Conservation (phyloP, 2,113 vertebrate species). For the Hippopotamus amphibius region DNA sequence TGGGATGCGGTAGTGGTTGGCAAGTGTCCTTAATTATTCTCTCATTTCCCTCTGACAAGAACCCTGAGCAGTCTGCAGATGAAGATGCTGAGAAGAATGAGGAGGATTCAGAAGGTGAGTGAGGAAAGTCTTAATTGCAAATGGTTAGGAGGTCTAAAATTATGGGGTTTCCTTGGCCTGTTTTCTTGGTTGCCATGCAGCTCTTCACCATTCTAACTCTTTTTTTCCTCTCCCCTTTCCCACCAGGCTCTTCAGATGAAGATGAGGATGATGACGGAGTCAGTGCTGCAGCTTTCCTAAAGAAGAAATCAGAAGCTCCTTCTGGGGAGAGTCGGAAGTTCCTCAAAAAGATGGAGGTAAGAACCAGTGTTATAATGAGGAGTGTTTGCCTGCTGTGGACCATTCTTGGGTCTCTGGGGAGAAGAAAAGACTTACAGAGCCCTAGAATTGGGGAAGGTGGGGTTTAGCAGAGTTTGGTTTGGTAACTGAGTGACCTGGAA, state of each 20-base stretch:
- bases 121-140: accelerated
- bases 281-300: conserved; percentile 89
- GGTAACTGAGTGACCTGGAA: background rate
- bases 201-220: background rate
- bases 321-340: conserved; percentile 90
- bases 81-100: conserved; percentile 94
- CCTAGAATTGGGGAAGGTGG: background rate
- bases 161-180: background rate
- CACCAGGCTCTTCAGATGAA: conserved; percentile 81
- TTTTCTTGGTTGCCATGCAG: background rate
- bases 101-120: conserved; percentile 90
- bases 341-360: conserved; percentile 90
- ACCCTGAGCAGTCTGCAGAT: conserved; percentile 94
- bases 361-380: background rate
- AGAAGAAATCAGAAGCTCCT: conserved; percentile 89
- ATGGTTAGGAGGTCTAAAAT: background rate
- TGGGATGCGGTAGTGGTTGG: background rate
- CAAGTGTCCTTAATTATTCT: background rate
- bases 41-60: conserved; percentile 83
- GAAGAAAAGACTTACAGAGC: background rate
- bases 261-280: conserved; percentile 87
- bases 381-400: background rate
- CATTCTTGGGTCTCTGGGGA: background rate
- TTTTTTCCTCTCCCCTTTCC: background rate
- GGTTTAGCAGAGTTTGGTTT: background rate